These are phyloP conservation scores for Holothuria glaberrima DNA, from an alignment of 35 echinoderm and acorn worm genomes.

Conservation along the genomic window DNA sequence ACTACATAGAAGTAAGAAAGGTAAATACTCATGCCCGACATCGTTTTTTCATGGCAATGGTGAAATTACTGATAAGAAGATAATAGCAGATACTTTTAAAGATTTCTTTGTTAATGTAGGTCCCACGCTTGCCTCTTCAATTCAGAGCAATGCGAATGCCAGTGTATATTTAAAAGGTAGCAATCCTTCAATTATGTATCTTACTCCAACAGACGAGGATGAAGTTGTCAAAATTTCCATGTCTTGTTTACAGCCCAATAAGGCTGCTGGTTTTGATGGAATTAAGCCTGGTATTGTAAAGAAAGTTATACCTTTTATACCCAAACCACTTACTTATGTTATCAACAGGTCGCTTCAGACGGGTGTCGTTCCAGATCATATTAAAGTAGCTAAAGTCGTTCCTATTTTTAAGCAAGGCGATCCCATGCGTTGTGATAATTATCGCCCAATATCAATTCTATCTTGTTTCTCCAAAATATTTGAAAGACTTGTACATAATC, in stretches of 20 bases:
- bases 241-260: constrained; percentile 2
- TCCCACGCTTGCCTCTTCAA: constrained; percentile 21
- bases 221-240: constrained; percentile 19
- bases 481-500: neutral
- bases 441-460: neutral
- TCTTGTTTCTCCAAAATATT: neutral
- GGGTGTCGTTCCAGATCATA: no score
- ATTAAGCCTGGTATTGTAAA: constrained; percentile 31
- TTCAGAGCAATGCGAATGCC: constrained; percentile 5
- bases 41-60: constrained; percentile 13
- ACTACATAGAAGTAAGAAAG: constrained; percentile 17
- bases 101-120: constrained; percentile 25
- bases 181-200: constrained; percentile 14
- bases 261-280: neutral
- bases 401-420: no score
- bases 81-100: constrained; percentile 24
- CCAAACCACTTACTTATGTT: neutral
- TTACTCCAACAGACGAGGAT: constrained; percentile 28
- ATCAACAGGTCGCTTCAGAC: no score
- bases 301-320: no score
- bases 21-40: neutral
- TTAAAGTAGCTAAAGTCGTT: no score
- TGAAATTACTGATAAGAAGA: constrained; percentile 4
- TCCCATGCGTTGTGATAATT: neutral
- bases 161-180: constrained; percentile 11